Conservation (phyloP, 2,797 vertebrate genomes). For the Amazonetta brasiliensis region DNA sequence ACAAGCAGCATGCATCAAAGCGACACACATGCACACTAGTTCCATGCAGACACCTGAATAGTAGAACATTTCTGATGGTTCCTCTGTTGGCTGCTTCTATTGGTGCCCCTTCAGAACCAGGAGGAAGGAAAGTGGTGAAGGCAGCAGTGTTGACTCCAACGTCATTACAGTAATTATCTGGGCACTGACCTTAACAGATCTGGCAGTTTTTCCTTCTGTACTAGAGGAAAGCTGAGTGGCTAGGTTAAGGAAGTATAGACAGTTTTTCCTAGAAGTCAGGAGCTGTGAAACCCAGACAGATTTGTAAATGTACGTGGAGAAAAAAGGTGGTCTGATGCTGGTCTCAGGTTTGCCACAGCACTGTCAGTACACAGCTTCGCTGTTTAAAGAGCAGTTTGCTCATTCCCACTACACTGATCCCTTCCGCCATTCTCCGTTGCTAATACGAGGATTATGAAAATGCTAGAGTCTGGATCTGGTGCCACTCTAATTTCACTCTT, state of each 20-base stretch:
- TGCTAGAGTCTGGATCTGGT: not conserved
- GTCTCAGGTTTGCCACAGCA: not conserved
- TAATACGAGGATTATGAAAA: not conserved
- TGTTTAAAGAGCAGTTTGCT: not conserved
- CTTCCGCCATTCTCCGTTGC: not conserved
- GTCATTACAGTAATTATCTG: fast-evolving
- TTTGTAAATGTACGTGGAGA: not conserved
- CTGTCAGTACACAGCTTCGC: not conserved
- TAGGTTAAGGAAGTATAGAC: not conserved
- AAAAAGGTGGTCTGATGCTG: not conserved
- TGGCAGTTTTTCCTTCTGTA: not conserved
- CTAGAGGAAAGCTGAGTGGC: not conserved
- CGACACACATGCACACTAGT: not conserved
- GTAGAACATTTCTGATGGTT: not conserved
- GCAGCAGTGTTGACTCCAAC: not conserved
- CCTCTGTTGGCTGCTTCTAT: fast-evolving
- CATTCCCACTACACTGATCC: not conserved
- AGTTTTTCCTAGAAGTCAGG: not conserved
- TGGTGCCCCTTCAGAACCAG: not conserved
- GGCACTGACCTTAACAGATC: not conserved
- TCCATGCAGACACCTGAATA: fast-evolving
- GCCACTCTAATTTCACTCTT: constrained; percentile 1
- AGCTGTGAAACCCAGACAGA: not conserved
- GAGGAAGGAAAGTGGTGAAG: not conserved
- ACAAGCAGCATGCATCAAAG: not conserved